These are phyloP conservation scores for Syngnathus acus DNA, from an alignment of 2,797 vertebrate genomes.

Conservation along the genomic window DNA sequence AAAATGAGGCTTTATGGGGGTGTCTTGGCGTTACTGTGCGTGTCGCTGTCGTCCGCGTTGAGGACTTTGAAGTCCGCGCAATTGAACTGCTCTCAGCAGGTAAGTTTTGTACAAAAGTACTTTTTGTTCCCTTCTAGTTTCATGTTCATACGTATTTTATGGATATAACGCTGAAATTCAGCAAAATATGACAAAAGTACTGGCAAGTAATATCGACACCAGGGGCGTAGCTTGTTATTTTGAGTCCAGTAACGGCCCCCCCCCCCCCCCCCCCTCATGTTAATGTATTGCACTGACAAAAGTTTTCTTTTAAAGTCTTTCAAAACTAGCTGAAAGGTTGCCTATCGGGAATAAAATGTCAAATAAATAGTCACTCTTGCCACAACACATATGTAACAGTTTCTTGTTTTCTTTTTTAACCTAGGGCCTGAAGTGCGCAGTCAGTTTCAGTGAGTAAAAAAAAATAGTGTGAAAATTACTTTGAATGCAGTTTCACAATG, in stretches of 20 bases:
- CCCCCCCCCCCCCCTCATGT: too few relatives aligned
- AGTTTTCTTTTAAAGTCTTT: too few relatives aligned
- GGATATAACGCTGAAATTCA: too few relatives aligned
- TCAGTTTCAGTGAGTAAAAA: slow-evolving; percentile 2
- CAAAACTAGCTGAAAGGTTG: too few relatives aligned
- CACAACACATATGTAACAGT: too few relatives aligned
- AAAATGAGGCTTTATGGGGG: slow-evolving; percentile 3
- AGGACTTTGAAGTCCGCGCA: slow-evolving; percentile 18
- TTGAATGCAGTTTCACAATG: background rate
- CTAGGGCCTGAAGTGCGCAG: slow-evolving; percentile 4
- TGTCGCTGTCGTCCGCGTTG: slow-evolving; percentile 16
- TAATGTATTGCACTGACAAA: too few relatives aligned
- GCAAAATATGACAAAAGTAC: background rate
- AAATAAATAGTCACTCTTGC: too few relatives aligned
- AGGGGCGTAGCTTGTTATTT: background rate
- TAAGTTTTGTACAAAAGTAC: slow-evolving; percentile 14
- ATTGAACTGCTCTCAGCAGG: slow-evolving; percentile 47
- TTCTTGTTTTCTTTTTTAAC: background rate
- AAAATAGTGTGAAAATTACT: background rate
- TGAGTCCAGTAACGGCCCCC: background rate
- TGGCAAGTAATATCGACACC: background rate
- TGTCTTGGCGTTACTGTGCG: background rate
- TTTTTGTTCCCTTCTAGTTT: background rate
- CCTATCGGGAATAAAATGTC: too few relatives aligned
- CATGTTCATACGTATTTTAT: background rate